A percentile compares a stretch with the other conserved stretches of the same genome.
Evolutionary conservation across 2,888 invertebrate species (phyloP).

Genomic region (Folsomia candida): DNA sequence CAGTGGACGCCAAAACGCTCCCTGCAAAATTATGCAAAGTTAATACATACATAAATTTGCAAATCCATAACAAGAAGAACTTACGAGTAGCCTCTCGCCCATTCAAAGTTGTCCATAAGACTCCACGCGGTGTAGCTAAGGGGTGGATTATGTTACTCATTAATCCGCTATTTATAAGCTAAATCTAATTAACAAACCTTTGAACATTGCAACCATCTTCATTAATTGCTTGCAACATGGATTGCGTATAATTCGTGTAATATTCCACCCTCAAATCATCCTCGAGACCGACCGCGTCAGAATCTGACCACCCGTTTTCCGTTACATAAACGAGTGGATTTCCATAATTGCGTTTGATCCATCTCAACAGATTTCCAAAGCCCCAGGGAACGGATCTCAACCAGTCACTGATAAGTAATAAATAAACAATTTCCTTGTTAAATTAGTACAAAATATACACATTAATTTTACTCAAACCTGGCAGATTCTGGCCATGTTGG

Average conservation of each 20-base stretch:
- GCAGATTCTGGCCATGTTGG: constrained; percentile 31
- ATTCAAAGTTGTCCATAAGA: constrained; percentile 11
- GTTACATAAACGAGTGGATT: constrained; percentile 39
- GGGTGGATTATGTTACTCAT: too few relatives aligned
- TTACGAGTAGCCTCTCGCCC: constrained; percentile 26
- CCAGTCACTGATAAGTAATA: not conserved
- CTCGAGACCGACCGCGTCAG: constrained; percentile 25
- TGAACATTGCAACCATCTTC: constrained; percentile 41
- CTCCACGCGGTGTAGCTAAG: too few relatives aligned
- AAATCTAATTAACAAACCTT: constrained; percentile 40
- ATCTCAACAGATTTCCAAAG: constrained; percentile 31
- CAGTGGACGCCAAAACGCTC: constrained; percentile 28
- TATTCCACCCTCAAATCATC: constrained; percentile 35
- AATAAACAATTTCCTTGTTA: too few relatives aligned
- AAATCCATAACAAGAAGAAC: too few relatives aligned
- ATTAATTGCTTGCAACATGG: constrained; percentile 43
- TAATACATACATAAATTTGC: not conserved
- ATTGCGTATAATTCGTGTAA: constrained; percentile 41
- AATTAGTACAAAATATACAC: too few relatives aligned
- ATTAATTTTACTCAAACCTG: too few relatives aligned
- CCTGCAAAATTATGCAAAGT: not conserved
- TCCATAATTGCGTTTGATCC: constrained; percentile 33
- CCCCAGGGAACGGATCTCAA: constrained; percentile 35
- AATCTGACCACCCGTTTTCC: constrained; percentile 45
- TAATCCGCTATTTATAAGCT: too few relatives aligned